Evolutionary conservation across 2,888 invertebrate genomes (phyloP), one percentile per base, ranked within the genome.

Genomic region (Vandiemenella viatica): DNA sequence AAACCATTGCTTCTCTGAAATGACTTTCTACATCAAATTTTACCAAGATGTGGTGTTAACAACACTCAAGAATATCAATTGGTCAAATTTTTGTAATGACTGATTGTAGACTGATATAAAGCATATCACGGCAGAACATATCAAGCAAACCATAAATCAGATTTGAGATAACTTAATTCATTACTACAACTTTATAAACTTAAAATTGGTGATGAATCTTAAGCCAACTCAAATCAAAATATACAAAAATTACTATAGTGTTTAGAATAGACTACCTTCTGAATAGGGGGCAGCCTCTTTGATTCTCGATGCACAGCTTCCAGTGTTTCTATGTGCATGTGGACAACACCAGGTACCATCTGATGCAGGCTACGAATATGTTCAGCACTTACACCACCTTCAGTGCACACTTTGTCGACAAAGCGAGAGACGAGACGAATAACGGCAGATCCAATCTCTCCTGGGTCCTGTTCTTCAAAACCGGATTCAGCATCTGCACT

Each of bases 331-430:
- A 96, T 79, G 60, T 95, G 95, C 87, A 93, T 93, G 59, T 91
- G 90, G 10, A 96, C 92, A 1, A 95, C 89, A 46, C 93, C 92
- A 0, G 95, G 93, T 37, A 97, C 83, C 91, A 95, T 95, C 64
- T 89, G 88, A 67, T 95, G 93, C 7, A 97, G 72, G 60, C 88
- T 83, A 51, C 90, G 79, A 48, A 96, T 85, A 65, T 95, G 93
- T 16, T 91, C 91, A 2, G 90, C 77, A 5, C 88, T 89, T 22
- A 96, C 92, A 0, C 90, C 86, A 41, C 95, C 92, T 62, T 96
- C 95, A 1, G 85, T 89, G 63, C 93, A 93, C 22, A 96, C 91
- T 64, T 89, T 87, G 65, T 90, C 90, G 10, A 92, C 88, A 63
- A 91, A 91, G 59, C 92, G 75, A 1, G 90, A 88, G 10, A 95